A percentile compares a stretch with the other conserved stretches of the same genome.
Conservation (phyloP, 2,888 invertebrate genomes). For the Halocaridina rubra region DNA sequence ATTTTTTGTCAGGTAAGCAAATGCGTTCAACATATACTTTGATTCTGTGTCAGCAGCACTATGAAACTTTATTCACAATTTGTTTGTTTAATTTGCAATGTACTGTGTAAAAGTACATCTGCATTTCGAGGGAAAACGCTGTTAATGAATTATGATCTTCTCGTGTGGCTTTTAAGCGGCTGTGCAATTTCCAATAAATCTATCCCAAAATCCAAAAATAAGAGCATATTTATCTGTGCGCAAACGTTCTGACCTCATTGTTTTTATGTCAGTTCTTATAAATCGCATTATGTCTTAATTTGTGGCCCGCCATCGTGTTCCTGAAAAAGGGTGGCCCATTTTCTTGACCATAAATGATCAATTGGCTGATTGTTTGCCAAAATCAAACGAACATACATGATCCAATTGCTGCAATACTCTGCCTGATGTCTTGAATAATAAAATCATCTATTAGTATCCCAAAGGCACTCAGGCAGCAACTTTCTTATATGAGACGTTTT, state of each 20-base stretch:
- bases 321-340: too few relatives aligned
- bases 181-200: neutral
- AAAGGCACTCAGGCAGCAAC: neutral
- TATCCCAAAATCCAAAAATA: neutral
- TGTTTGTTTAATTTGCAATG: neutral
- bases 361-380: too few relatives aligned
- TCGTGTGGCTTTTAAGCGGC: neutral
- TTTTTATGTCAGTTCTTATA: neutral
- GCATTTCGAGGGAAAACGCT: neutral
- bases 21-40: neutral
- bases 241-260: neutral
- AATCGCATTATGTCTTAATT: neutral
- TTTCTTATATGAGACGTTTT: neutral
- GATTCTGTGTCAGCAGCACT: neutral
- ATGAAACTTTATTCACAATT: neutral
- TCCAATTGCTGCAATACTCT: too few relatives aligned
- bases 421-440: neutral
- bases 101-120: neutral
- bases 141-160: neutral
- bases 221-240: neutral
- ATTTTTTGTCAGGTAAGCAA: neutral
- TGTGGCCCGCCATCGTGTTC: too few relatives aligned
- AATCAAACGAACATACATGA: too few relatives aligned
- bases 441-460: neutral
- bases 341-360: too few relatives aligned